Evolutionary conservation across 2,113 vertebrate genomes (phyloP).

Genomic region (Odocoileus virginianus): DNA sequence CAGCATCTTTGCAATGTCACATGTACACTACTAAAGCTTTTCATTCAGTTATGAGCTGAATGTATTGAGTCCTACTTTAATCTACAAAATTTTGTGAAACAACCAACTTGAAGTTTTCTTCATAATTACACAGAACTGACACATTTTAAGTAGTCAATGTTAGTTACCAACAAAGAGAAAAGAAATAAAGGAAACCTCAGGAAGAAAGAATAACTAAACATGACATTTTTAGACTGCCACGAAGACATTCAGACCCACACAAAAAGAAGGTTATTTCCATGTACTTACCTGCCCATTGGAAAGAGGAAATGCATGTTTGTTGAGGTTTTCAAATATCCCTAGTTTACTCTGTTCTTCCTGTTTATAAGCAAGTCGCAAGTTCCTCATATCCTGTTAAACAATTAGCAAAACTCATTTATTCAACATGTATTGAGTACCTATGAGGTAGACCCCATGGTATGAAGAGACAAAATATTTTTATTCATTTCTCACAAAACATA

Average conservation of each 20-base stretch:
- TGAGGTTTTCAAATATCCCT: constrained; percentile 89
- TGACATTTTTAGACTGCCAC: background rate
- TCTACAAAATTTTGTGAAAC: background rate
- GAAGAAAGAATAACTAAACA: background rate
- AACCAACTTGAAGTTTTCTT: constrained; percentile 12
- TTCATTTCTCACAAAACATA: background rate
- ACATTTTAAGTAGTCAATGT: constrained; percentile 15
- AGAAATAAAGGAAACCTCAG: background rate
- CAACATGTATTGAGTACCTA: background rate
- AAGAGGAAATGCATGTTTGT: constrained; percentile 89
- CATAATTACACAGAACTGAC: background rate
- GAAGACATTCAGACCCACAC: background rate
- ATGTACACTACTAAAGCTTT: background rate
- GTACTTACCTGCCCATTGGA: constrained; percentile 88
- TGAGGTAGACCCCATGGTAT: background rate
- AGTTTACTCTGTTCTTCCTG: constrained; percentile 88
- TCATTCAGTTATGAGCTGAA: background rate
- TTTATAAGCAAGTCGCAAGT: constrained; percentile 92
- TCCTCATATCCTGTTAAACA: constrained; percentile 93
- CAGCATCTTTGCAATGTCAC: background rate
- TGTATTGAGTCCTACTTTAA: constrained; percentile 2
- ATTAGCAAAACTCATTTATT: constrained; percentile 48
- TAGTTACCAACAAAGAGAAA: constrained; percentile 19
- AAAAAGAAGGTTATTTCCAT: background rate
- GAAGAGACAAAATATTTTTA: constrained; percentile 1